Conservation (phyloP, 2,888 invertebrate genomes). For the Malthinus seriepunctatus region DNA sequence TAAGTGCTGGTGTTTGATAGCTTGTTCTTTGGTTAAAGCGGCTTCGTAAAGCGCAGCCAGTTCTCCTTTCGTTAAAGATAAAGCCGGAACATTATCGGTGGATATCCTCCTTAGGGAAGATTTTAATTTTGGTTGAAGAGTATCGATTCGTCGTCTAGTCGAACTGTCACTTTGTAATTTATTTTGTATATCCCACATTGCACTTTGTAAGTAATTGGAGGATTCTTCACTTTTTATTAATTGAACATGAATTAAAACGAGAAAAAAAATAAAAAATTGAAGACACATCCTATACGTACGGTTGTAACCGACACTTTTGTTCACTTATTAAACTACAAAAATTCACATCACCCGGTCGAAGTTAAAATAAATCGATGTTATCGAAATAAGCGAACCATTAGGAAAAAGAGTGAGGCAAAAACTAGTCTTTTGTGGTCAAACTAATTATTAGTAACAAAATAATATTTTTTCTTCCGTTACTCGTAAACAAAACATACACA, state of each 20-base stretch:
- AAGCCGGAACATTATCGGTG: conserved; percentile 27
- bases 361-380: background rate
- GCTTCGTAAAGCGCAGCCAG: conserved; percentile 56
- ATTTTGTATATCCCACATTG: conserved; percentile 44
- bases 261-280: conserved; percentile 31
- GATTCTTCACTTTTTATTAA: conserved; percentile 37
- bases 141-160: conserved; percentile 11
- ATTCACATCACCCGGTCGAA: too few relatives aligned
- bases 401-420: background rate
- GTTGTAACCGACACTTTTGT: background rate
- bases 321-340: too few relatives aligned
- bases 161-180: background rate
- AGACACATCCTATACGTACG: conserved; percentile 35
- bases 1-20: background rate
- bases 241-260: conserved; percentile 33
- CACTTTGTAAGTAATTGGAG: conserved; percentile 46
- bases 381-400: background rate
- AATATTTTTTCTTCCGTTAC: conserved; percentile 41
- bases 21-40: conserved; percentile 48
- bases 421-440: conserved; percentile 10
- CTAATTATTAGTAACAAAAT: conserved; percentile 10
- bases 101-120: background rate
- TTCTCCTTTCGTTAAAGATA: conserved; percentile 52
- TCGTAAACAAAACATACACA: conserved; percentile 50
- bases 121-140: conserved; percentile 4